Evolutionary conservation across 2,113 vertebrate species (phyloP).

Genomic region (Dipodomys merriami): DNA sequence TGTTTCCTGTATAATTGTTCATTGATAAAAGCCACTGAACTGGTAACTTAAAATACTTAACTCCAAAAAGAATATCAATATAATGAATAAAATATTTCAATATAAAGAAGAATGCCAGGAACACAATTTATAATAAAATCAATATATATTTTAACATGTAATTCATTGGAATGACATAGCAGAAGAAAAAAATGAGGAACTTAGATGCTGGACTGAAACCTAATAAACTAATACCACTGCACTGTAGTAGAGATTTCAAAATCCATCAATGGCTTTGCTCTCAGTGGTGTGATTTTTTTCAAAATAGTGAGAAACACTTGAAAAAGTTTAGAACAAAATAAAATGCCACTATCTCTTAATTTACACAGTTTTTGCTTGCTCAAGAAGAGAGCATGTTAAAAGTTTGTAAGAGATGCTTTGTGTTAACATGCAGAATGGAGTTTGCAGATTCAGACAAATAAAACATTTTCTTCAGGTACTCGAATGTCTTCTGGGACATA

Average conservation of each 20-base stretch:
- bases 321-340: background rate
- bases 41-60: background rate
- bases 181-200: background rate
- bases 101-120: background rate
- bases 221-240: background rate
- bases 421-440: background rate
- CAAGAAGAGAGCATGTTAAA: background rate
- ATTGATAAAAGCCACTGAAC: background rate
- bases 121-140: background rate
- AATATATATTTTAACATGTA: background rate
- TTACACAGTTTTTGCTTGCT: background rate
- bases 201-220: background rate
- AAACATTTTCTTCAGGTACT: background rate
- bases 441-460: background rate
- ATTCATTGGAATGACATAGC: background rate
- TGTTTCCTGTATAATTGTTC: background rate
- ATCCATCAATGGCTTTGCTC: background rate
- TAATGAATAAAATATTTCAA: background rate
- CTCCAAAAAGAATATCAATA: background rate
- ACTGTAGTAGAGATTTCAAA: background rate
- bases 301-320: constrained; percentile 7
- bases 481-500: background rate
- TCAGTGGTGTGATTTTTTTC: background rate
- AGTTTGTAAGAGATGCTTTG: background rate
- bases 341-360: background rate